Conservation (phyloP, 2,888 invertebrate species). For the Drosophila algonquin region DNA sequence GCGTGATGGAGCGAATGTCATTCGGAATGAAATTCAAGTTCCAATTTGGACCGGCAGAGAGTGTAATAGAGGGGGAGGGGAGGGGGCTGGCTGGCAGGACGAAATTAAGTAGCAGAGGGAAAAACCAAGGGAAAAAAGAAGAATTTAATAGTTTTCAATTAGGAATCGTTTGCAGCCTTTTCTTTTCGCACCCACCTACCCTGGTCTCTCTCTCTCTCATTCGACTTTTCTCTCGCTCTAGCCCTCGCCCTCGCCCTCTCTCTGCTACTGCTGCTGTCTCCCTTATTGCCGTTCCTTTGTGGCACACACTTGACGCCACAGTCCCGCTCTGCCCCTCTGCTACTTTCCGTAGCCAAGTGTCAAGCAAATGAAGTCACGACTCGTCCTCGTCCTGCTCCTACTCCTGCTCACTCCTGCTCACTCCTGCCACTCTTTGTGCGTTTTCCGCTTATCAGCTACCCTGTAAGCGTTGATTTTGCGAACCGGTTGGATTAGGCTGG, state of each 20-base stretch:
- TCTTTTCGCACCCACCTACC: constrained; percentile 44
- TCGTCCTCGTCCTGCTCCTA: constrained; percentile 60
- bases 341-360: constrained; percentile 70
- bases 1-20: constrained; percentile 84
- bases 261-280: constrained; percentile 8
- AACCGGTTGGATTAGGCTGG: background rate
- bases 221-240: background rate
- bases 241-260: background rate
- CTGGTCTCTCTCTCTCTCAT: constrained; percentile 4
- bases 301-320: constrained; percentile 62
- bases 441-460: constrained; percentile 22
- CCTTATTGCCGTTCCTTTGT: constrained; percentile 34
- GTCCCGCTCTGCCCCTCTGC: constrained; percentile 11
- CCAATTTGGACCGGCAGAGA: constrained; percentile 73
- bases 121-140: constrained; percentile 40
- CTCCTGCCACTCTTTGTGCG: constrained; percentile 20
- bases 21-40: constrained; percentile 83
- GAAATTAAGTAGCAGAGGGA: constrained; percentile 64
- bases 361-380: constrained; percentile 83
- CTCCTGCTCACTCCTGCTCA: constrained; percentile 3
- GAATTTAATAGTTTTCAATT: constrained; percentile 84
- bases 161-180: constrained; percentile 83
- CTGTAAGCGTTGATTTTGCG: constrained; percentile 5
- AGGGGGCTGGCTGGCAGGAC: constrained; percentile 30
- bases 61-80: constrained; percentile 23